A percentile compares a stretch with the other conserved stretches of the same genome.
Conservation (phyloP, 2,888 invertebrate species). For the Drosophila mayaguana region DNA sequence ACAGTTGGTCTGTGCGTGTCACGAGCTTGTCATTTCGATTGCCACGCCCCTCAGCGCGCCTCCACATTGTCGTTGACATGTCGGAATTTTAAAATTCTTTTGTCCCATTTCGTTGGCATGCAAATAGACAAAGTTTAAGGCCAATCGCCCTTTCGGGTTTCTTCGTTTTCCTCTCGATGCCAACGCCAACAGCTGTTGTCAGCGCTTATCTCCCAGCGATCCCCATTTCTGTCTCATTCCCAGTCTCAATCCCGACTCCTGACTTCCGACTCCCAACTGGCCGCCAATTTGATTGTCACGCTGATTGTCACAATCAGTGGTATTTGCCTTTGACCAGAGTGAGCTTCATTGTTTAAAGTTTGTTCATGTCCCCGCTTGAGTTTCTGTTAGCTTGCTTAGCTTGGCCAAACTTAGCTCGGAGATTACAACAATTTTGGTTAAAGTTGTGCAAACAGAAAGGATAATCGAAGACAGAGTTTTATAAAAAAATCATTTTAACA, state of each 20-base stretch:
- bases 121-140: slow-evolving; percentile 76
- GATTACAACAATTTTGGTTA: slow-evolving; percentile 65
- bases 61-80: slow-evolving; percentile 58
- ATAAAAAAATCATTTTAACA: background rate
- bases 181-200: slow-evolving; percentile 64
- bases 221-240: slow-evolving; percentile 25
- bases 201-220: slow-evolving; percentile 48
- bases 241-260: slow-evolving; percentile 21
- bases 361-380: slow-evolving; percentile 20
- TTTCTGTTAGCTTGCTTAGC: slow-evolving; percentile 24
- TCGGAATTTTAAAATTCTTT: slow-evolving; percentile 72
- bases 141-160: slow-evolving; percentile 23
- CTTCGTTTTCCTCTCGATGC: slow-evolving; percentile 44
- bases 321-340: slow-evolving; percentile 73
- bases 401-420: slow-evolving; percentile 48
- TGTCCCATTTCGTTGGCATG: slow-evolving; percentile 66
- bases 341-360: slow-evolving; percentile 64
- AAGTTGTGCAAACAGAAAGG: slow-evolving; percentile 47
- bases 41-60: slow-evolving; percentile 51
- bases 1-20: slow-evolving; percentile 79
- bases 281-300: slow-evolving; percentile 72
- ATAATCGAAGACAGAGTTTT: slow-evolving; percentile 13
- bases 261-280: slow-evolving; percentile 37
- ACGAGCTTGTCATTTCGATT: slow-evolving; percentile 70
- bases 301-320: slow-evolving; percentile 79